A percentile compares a stretch with the other conserved stretches of the same genome.
These are phyloP conservation scores for Myocastor coypus DNA, from an alignment of 2,113 vertebrate genomes.

Conservation along the genomic window DNA sequence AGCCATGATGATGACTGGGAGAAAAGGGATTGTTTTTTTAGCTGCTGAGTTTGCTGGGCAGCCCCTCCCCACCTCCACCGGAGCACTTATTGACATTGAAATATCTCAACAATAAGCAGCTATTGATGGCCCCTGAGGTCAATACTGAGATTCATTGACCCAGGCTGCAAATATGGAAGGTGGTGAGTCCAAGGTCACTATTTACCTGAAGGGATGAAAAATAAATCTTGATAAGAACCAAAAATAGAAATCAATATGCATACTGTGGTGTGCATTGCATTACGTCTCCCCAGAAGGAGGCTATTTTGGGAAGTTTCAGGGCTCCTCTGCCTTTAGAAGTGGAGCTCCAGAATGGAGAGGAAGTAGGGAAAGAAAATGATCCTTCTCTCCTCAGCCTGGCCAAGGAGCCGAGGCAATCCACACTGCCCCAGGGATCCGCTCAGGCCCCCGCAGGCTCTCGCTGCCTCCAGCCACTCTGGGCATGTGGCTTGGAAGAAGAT, in stretches of 20 bases:
- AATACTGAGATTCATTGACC: conserved; percentile 73
- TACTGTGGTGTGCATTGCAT: neutral
- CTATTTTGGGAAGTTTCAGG: conserved; percentile 65
- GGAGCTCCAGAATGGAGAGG: conserved; percentile 9
- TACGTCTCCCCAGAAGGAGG: conserved; percentile 32
- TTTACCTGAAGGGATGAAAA: conserved; percentile 77
- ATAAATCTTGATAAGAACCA: conserved; percentile 80
- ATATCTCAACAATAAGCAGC: conserved; percentile 65
- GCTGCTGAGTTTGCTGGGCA: conserved; percentile 35
- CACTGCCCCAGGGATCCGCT: neutral
- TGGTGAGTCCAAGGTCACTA: conserved; percentile 74
- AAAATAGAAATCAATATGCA: conserved; percentile 71
- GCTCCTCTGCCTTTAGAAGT: conserved; percentile 25
- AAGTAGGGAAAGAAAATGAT: neutral
- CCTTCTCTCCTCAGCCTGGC: neutral
- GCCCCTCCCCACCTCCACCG: neutral
- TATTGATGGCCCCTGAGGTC: conserved; percentile 40
- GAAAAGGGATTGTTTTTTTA: conserved; percentile 58
- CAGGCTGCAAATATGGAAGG: conserved; percentile 70
- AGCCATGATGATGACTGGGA: conserved; percentile 60
- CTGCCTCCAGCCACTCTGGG: neutral
- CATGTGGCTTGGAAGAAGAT: neutral
- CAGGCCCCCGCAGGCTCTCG: neutral
- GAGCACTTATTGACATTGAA: neutral
- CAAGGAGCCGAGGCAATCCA: neutral